Evolutionary conservation across 2,797 vertebrate species (phyloP).

Genomic region (Notolepis coatsorum): DNA sequence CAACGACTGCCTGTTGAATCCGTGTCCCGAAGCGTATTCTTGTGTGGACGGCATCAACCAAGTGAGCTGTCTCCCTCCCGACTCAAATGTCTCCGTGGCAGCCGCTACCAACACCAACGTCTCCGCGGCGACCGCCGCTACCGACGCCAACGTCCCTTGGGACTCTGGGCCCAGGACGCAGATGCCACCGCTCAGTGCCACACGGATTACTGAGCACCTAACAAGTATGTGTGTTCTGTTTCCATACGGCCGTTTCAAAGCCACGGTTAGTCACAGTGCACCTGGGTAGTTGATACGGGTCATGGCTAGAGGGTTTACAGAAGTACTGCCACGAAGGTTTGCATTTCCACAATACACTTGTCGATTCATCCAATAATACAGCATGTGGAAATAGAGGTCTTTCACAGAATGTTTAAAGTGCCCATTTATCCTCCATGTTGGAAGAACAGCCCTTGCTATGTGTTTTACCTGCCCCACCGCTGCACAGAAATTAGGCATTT

Average conservation of each 20-base stretch:
- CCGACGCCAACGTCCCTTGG: slow-evolving; percentile 58
- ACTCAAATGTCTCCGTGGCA: too few species aligned
- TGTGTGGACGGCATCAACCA: slow-evolving; percentile 87
- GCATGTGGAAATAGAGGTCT: too few species aligned
- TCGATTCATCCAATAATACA: too few species aligned
- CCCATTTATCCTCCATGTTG: too few species aligned
- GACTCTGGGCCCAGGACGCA: slow-evolving; percentile 44
- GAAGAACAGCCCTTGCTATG: too few species aligned
- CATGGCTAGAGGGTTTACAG: too few species aligned
- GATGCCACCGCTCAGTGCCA: slow-evolving; percentile 31
- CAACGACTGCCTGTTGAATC: slow-evolving; percentile 84
- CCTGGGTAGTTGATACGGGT: background rate
- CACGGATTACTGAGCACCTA: slow-evolving; percentile 42
- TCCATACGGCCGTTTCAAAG: slow-evolving; percentile 1
- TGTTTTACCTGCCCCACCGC: too few species aligned
- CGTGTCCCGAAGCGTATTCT: slow-evolving; percentile 83
- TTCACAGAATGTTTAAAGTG: too few species aligned
- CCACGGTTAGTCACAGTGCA: background rate
- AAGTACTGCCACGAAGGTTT: too few species aligned
- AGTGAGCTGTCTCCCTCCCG: slow-evolving; percentile 83
- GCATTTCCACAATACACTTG: too few species aligned
- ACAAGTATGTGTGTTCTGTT: slow-evolving; percentile 65
- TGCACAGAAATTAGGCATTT: too few species aligned
- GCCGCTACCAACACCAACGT: too few species aligned
- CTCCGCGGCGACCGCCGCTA: slow-evolving; percentile 62